Base-by-base conservation (phyloP, 2,113 vertebrate genomes). In the Hippocampus guttulatus region DNA sequence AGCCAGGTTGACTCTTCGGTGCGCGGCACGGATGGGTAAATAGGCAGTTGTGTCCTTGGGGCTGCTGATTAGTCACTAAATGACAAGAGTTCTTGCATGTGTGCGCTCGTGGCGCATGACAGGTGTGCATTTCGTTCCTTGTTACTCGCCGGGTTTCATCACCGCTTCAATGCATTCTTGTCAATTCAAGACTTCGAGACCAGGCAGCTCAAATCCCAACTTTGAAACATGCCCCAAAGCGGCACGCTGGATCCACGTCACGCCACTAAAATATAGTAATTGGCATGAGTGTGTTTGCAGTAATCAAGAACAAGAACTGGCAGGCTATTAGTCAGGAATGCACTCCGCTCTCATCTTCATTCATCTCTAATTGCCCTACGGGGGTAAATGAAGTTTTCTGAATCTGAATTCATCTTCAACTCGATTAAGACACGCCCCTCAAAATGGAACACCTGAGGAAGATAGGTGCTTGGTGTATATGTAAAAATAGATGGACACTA, bases 261-360 rank as follows among this genome's bases (percentile, higher is more conserved):
- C 57, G 76, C 55, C 55, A 21, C 78, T 30, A 70, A 81, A 66
- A 64, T 23, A n/a, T 69, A 68, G 78, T 88, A 88, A 89, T 81
- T 88, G 88, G 73, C 87, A 82, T 73, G 62, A 77, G 81, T 71
- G 70, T 90, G 87, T 90, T 91, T 90, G 88, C 81, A 64, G 80
- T 91, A 85, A 90, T 90, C 82, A 90, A 70, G 77, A 82, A 79
- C 76, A 75, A 83, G 75, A 71, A 52, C 71, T 83, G 74, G 71
- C 76, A 75, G 80, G 69, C 76, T 83, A 84, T 89, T 88, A 87
- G 67, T 12, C 76, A 87, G 88, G 89, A 91, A 89, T 89, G 83
- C 76, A 80, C 77, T 63, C 73, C 45, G 38, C 67, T 83, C 80
- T 84, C 77, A 68, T 83, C 74, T 57, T 71, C 69, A 65, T 73